Base-by-base conservation (phyloP, 53 echinoderm and acorn worm species). In the Apostichopus leukothele region DNA sequence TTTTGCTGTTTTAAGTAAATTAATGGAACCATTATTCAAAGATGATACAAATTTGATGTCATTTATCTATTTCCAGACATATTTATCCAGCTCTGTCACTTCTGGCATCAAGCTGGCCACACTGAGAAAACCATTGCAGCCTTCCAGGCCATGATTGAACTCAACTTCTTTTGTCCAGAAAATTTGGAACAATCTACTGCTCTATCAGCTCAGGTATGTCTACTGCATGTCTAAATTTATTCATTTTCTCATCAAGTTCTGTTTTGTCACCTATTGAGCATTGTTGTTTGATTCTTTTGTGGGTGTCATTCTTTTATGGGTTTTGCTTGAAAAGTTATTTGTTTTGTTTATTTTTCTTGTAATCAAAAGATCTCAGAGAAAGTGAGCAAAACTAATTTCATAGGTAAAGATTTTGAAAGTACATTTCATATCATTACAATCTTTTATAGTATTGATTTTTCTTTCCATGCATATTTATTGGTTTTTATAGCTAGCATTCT, bases 91-190 rank as follows among this genome's bases (percentile, higher is more conserved):
- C 84, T 93, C 18, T 97, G 97, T 78, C 93, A 95, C 73, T 90
- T 95, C 75, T 93, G 95, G 94, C 91, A 95, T 68, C 97, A 97
- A 83, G 89, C 92, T 2, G 97, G 97, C 13, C 93, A 97, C 80
- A 90, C 94, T 86, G 97, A 97, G 90, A 97, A 97, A 80, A 92
- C 95, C 51, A 90, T 97, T 39, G 93, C 95, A 54, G 91, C 94
- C n/a, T 94, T 92, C 27, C 97, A 97, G 87, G 97, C 95, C 22
- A 94, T 97, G 93, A 75, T 97, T 20, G 97, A 97, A 80, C 92
- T 97, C 78, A 97, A 97, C 88, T 91, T 94, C 84, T 97, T 95
- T 81, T 93, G 97, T 84, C 94, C 97, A 19, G 52, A 80, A 1
- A 73, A 95, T 23, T 67, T 97, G 21, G 92, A 92, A 79, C 93